These are phyloP conservation scores for Poecilia velifera DNA, from an alignment of 2,797 vertebrate genomes.

Conservation along the genomic window DNA sequence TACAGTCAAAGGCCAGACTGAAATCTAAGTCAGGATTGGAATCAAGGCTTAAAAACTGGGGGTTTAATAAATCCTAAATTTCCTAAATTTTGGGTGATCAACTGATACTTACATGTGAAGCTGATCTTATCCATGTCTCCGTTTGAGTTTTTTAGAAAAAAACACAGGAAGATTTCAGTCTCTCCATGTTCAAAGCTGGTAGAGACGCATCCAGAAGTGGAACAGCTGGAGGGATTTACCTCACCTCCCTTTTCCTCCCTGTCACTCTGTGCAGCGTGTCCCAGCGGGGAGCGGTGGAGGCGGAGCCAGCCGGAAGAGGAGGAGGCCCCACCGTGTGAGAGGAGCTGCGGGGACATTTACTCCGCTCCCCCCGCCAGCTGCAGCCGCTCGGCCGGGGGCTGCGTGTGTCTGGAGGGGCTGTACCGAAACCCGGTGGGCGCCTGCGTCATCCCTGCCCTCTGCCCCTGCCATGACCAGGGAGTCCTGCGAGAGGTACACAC, in stretches of 20 bases:
- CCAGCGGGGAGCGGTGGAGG: slow-evolving; percentile 84
- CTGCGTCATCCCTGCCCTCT: slow-evolving; percentile 84
- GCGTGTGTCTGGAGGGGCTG: slow-evolving; percentile 81
- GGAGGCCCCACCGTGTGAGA: slow-evolving; percentile 75
- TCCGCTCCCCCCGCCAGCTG: slow-evolving; percentile 71
- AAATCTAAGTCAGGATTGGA: background rate
- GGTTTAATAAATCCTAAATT: background rate
- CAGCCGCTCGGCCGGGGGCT: slow-evolving; percentile 68
- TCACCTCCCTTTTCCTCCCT: background rate
- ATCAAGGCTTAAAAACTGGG: background rate
- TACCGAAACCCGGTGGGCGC: slow-evolving; percentile 77
- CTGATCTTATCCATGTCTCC: too few relatives aligned
- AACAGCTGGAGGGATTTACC: background rate
- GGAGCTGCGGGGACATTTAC: slow-evolving; percentile 82
- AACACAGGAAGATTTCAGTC: background rate
- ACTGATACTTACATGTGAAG: too few relatives aligned
- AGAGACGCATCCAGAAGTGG: background rate
- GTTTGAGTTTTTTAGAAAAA: background rate
- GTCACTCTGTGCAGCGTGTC: slow-evolving; percentile 77
- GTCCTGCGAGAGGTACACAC: slow-evolving; percentile 65
- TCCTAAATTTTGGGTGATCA: background rate
- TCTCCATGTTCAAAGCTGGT: background rate
- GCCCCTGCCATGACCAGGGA: slow-evolving; percentile 82
- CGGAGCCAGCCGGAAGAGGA: slow-evolving; percentile 29
- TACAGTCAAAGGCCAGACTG: background rate